phyloP scores from a whole-genome alignment of 35 echinoderm and acorn worm genomes.

The Ptychodera flava region DNA sequence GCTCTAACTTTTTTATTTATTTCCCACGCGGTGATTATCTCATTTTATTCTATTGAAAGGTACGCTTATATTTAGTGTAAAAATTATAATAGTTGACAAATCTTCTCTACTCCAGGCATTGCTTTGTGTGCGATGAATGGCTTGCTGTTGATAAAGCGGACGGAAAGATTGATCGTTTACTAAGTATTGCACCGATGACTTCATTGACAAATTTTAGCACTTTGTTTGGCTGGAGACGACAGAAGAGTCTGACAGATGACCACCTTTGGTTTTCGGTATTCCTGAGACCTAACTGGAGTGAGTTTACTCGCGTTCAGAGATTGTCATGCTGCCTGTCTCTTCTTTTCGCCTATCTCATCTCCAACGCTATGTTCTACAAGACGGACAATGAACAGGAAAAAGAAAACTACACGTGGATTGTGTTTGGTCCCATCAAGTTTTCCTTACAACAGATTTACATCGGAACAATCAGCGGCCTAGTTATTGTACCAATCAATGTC shows the following conservation, averaged over 20 bases:
- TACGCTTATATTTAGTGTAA: too few relatives aligned
- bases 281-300: background rate
- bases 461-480: background rate
- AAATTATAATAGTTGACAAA: too few relatives aligned
- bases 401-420: background rate
- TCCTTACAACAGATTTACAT: background rate
- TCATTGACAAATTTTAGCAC: constrained; percentile 6
- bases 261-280: background rate
- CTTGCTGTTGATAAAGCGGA: constrained; percentile 54
- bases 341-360: background rate
- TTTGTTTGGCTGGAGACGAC: background rate
- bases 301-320: background rate
- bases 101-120: too few relatives aligned
- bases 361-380: background rate
- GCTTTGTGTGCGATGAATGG: constrained; percentile 57
- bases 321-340: background rate
- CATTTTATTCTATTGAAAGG: too few relatives aligned
- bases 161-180: constrained; percentile 37
- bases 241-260: background rate
- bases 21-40: too few relatives aligned
- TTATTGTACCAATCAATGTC: background rate
- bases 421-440: background rate
- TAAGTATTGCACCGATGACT: constrained; percentile 29
- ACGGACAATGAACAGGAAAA: background rate
- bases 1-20: too few relatives aligned